Evolutionary conservation across 2,888 invertebrate species (phyloP).

Genomic region (Alcis repandata): DNA sequence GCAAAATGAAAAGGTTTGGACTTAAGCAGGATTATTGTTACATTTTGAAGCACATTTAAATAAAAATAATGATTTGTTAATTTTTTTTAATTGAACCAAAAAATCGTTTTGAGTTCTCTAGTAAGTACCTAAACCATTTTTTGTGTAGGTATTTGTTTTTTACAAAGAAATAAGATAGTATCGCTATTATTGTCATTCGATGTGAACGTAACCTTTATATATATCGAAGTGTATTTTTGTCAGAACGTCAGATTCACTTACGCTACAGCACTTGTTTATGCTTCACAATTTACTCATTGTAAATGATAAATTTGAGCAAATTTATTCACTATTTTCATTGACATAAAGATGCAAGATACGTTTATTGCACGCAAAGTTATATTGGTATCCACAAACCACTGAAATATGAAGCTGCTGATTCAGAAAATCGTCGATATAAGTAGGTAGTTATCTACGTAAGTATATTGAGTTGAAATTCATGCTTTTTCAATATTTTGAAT

Average conservation of each 20-base stretch:
- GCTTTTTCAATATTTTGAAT: neutral
- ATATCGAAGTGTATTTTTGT: no score
- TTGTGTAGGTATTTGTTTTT: no score
- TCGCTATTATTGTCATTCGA: no score
- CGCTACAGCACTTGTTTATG: neutral
- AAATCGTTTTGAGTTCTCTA: no score
- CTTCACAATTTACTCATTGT: neutral
- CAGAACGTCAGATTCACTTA: neutral
- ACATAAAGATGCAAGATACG: conserved; percentile 5
- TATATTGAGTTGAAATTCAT: neutral
- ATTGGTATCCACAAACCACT: conserved; percentile 63
- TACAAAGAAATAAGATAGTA: neutral
- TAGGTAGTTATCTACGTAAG: neutral
- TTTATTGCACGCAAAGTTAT: conserved; percentile 8
- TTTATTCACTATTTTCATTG: conserved; percentile 5
- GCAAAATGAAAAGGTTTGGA: no score
- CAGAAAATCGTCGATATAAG: conserved; percentile 10
- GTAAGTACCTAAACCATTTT: no score
- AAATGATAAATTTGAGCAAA: conserved; percentile 3
- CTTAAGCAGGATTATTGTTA: no score
- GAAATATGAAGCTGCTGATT: conserved; percentile 63
- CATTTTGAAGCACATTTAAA: no score
- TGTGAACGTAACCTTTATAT: no score
- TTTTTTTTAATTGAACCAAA: no score
- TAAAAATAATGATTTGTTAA: no score